phyloP scores from a whole-genome alignment of 2,888 invertebrate genomes.

The Epirrhoe tristata region DNA sequence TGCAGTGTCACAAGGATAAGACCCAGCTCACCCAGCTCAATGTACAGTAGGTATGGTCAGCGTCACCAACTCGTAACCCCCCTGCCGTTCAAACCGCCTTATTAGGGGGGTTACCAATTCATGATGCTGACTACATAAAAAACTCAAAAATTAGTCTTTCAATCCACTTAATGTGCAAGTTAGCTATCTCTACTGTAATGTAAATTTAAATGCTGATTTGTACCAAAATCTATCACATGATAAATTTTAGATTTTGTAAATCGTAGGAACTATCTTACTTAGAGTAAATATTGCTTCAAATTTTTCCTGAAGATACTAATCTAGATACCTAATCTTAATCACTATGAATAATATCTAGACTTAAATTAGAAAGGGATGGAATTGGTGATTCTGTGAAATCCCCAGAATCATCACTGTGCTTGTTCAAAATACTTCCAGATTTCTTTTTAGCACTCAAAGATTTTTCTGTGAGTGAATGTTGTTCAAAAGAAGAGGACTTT shows the following conservation, averaged over 20 bases:
- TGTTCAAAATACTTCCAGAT: slow-evolving; percentile 53
- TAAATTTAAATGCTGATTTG: slow-evolving; percentile 33
- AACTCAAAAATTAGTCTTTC: slow-evolving; percentile 21
- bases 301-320: slow-evolving; percentile 12
- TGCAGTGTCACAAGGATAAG: no score
- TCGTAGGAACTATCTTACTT: slow-evolving; percentile 16
- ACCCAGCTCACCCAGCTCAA: no score
- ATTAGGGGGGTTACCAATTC: no score
- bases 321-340: slow-evolving; percentile 53
- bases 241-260: slow-evolving; percentile 9
- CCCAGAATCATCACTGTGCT: slow-evolving; percentile 71
- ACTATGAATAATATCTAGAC: slow-evolving; percentile 79
- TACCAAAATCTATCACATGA: slow-evolving; percentile 29
- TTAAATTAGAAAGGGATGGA: slow-evolving; percentile 77
- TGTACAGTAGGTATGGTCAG: no score
- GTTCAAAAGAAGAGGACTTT: slow-evolving; percentile 59
- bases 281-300: slow-evolving; percentile 21
- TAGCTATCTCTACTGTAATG: slow-evolving; percentile 20
- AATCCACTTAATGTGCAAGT: slow-evolving; percentile 18
- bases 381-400: slow-evolving; percentile 77
- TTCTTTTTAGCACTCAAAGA: slow-evolving; percentile 48
- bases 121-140: no score
- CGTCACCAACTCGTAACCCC: no score
- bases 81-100: no score
- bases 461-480: slow-evolving; percentile 52